Conservation (phyloP, 1,140 invertebrate genomes). For the Acromyrmex echinatior region DNA sequence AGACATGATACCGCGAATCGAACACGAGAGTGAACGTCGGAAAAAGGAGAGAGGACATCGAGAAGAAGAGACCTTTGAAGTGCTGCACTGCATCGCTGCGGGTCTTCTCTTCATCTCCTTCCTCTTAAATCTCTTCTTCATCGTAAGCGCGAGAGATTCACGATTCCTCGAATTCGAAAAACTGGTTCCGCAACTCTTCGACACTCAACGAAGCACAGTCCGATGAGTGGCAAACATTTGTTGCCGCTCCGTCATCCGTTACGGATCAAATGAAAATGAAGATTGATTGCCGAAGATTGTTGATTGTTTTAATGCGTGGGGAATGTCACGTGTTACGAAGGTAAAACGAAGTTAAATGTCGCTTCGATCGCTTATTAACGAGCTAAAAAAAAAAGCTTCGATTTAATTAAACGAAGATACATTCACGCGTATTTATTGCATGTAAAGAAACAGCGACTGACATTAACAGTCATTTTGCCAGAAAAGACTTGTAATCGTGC, state of each 20-base stretch:
- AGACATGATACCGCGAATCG: constrained; percentile 56
- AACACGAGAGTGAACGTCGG: constrained; percentile 70
- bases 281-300: constrained; percentile 39
- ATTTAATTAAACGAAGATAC: constrained; percentile 22
- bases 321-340: neutral
- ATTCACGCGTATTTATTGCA: neutral
- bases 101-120: constrained; percentile 58
- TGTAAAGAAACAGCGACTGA: neutral
- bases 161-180: constrained; percentile 71
- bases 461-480: neutral
- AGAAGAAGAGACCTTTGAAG: constrained; percentile 61
- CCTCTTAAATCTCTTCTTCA: constrained; percentile 52
- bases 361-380: constrained; percentile 27
- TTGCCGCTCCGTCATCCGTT: constrained; percentile 32
- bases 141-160: constrained; percentile 43
- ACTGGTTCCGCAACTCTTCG: constrained; percentile 71
- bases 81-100: constrained; percentile 45
- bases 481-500: neutral
- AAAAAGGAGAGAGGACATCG: constrained; percentile 55
- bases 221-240: constrained; percentile 62
- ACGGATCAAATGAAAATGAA: constrained; percentile 37
- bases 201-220: constrained; percentile 63
- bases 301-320: constrained; percentile 21
- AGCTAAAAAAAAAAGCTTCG: constrained; percentile 1
- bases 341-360: constrained; percentile 11